Evolutionary conservation across 2,888 invertebrate species (phyloP), one percentile per base, ranked within the genome.

Genomic region (Stenodema calcarata): DNA sequence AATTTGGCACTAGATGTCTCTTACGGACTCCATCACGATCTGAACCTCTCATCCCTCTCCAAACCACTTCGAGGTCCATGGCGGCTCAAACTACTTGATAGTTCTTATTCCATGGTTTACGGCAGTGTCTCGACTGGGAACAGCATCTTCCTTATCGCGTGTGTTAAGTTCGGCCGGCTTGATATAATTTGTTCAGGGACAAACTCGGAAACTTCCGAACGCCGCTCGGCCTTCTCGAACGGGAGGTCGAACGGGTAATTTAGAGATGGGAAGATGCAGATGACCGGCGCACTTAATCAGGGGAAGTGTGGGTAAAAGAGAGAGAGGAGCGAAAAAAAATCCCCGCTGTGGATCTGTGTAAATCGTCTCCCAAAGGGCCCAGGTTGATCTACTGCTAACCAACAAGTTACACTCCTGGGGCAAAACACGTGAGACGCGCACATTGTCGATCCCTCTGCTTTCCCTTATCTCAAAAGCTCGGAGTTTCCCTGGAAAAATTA

Each of bases 401-500:
- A 42, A 42, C 41, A 76, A 76, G 76, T 76, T 41, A 70, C 70
- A 28, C 70, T 35, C 35, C 14, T 16, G 70, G 70, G 70, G 70
- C 70, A 28, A 27, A 70, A 70, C 70, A 70, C 70, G 70, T 70
- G 70, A 70, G 70, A 70, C 70, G 70, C 28, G 70, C 70, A 70
- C 70, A 70, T 70, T 78, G 42, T 78, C 78, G 78, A 41, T 78
- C 78, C 44, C 78, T 42, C 35, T 42, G 30, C 41, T 44, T 42
- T 35, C 78, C 35, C 78, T 78, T 78, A 78, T 78, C 78, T 78
- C 78, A 35, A 42, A 78, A 42, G 41, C 41, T 0, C 41, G 42
- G 78, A 35, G 35, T 35, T 78, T 78, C 78, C 42, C 78, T 42
- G 78, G 78, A 42, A 78, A 78, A 78, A 78, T 78, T 78, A 78